Evolutionary conservation across 2,888 invertebrate species (phyloP).

Genomic region (Drosophila rellima): DNA sequence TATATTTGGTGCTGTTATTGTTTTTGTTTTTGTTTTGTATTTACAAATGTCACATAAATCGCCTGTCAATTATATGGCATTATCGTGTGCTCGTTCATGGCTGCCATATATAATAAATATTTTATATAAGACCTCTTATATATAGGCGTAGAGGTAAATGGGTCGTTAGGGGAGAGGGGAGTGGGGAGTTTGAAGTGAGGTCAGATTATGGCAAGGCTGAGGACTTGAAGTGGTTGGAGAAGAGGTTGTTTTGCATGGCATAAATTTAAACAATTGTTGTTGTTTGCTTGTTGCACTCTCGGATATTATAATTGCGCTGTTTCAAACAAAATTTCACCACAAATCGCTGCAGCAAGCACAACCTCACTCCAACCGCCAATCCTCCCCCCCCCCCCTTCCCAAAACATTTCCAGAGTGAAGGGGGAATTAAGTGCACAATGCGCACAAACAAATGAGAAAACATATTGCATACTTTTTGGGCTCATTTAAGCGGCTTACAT

Average conservation of each 20-base stretch:
- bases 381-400: neutral
- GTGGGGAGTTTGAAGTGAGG: no score
- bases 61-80: slow-evolving; percentile 75
- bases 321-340: slow-evolving; percentile 63
- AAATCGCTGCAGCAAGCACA: slow-evolving; percentile 51
- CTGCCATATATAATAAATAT: slow-evolving; percentile 58
- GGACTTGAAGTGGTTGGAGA: neutral
- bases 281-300: slow-evolving; percentile 42
- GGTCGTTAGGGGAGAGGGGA: neutral
- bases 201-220: neutral
- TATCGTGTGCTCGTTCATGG: slow-evolving; percentile 58
- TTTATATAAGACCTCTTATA: slow-evolving; percentile 37
- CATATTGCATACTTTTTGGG: slow-evolving; percentile 66
- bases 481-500: slow-evolving; percentile 54
- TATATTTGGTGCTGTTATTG: slow-evolving; percentile 5
- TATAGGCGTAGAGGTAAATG: slow-evolving; percentile 7
- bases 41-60: slow-evolving; percentile 72
- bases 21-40: slow-evolving; percentile 18
- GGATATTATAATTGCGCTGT: slow-evolving; percentile 48
- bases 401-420: neutral
- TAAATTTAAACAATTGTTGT: slow-evolving; percentile 34
- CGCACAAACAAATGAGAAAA: slow-evolving; percentile 34
- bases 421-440: neutral
- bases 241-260: neutral
- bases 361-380: no score